These are phyloP conservation scores for Noctuana brunneofusca DNA, from an alignment of 2,888 invertebrate species.

Conservation along the genomic window DNA sequence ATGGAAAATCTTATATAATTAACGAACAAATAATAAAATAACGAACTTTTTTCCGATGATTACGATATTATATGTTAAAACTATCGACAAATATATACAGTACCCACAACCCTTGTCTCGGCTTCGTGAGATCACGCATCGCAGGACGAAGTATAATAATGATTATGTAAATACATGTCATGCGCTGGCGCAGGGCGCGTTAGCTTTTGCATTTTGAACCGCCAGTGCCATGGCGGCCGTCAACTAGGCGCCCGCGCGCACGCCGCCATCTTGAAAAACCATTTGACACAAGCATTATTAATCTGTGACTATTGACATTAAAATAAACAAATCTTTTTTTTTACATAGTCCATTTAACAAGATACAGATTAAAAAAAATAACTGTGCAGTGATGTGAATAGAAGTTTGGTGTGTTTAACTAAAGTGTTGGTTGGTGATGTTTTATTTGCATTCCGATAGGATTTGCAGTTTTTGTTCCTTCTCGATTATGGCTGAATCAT, in stretches of 20 bases:
- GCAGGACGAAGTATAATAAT: conserved; percentile 67
- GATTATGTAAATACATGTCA: conserved; percentile 69
- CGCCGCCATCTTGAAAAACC: conserved; percentile 38
- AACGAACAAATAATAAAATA: too few relatives aligned
- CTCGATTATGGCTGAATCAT: conserved; percentile 26
- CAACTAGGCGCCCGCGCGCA: conserved; percentile 64
- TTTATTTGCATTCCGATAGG: conserved; percentile 32
- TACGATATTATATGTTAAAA: not conserved
- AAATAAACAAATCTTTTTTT: not conserved
- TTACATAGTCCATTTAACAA: not conserved
- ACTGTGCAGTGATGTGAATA: conserved; percentile 14
- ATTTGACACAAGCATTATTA: conserved; percentile 25
- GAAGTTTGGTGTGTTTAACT: conserved; percentile 1
- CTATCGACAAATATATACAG: conserved; percentile 18
- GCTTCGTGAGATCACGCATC: conserved; percentile 41
- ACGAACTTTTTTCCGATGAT: too few relatives aligned
- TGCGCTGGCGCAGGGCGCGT: conserved; percentile 59
- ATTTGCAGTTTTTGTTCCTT: conserved; percentile 30
- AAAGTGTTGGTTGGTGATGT: conserved; percentile 21
- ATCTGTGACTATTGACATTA: conserved; percentile 15
- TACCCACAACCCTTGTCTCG: conserved; percentile 32
- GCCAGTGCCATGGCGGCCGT: conserved; percentile 70
- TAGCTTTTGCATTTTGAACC: conserved; percentile 51
- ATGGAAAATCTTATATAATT: too few relatives aligned
- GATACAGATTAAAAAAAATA: not conserved